Base-by-base conservation (phyloP, 1,140 invertebrate species). In the Phthorimaea operculella region DNA sequence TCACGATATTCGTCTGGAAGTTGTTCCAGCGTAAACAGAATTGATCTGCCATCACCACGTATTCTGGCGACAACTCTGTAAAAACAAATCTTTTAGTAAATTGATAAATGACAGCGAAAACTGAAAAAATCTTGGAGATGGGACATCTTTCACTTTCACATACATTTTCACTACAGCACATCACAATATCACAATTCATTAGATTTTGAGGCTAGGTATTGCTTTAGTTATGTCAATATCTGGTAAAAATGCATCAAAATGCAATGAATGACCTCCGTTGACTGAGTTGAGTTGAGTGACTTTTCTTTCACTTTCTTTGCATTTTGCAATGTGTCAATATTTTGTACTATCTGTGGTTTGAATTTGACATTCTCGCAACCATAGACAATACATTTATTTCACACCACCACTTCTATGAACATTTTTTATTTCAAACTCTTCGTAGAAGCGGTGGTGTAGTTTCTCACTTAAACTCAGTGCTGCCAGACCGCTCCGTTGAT, bases 21-120 rank as follows among this genome's bases (percentile, higher is more conserved):
- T 87, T 86, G 58, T 85, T 86, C 84, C 85, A 87, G 70, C 84
- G 84, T 77, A 86, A 83, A 76, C 84, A 86, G 73, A 86, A 86
- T 68, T 85, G 83, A 71, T 86, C 84, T 73, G 84, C 81, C 84
- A 86, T 86, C 60, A 74, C 72, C 76, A 77, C 63, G 71, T 76
- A 66, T 68, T 73, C 52, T 67, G 64, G 64, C 66, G 58, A 65
- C 73, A 73, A 62, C 63, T 59, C 73, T 81, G 76, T 63, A 78
- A 76, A 68, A 75, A 66, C 68, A 76, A 74, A 71, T 61, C 62
- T 58, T 70, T 70, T 62, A 62, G 62, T 63, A 47, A 47, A 47
- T 55, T 69, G 64, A 63, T 59, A 64, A 55, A 63, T 55, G 53
- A 68, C 63, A 64, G 44, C 52, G n/a, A 39, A 51, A 52, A 54